Percentiles rank a stretch among this genome's conserved stretches.
Conservation (phyloP, 1,140 invertebrate genomes). For the Bactericera cockerelli region DNA sequence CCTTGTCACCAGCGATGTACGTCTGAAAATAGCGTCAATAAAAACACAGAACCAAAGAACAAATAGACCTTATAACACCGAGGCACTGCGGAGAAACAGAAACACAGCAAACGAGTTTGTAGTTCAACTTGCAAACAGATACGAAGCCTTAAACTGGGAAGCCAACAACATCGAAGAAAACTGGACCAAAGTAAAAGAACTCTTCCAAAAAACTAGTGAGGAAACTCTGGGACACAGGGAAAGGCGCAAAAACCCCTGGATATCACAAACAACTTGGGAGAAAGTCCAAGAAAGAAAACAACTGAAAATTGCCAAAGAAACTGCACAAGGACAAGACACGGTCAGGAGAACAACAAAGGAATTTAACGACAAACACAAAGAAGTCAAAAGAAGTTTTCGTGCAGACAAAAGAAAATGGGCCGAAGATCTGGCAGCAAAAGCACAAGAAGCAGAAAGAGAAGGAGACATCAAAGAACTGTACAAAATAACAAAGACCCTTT, state of each 20-base stretch:
- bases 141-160: no score
- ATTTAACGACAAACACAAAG: slow-evolving; percentile 1
- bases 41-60: not conserved
- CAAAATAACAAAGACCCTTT: slow-evolving; percentile 11
- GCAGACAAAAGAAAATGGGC: slow-evolving; percentile 10
- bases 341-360: no score
- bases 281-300: slow-evolving; percentile 11
- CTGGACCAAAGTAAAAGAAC: not conserved
- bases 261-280: no score
- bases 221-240: slow-evolving; percentile 9
- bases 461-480: slow-evolving; percentile 11
- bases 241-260: slow-evolving; percentile 1
- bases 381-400: slow-evolving; percentile 12
- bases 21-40: not conserved
- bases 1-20: not conserved
- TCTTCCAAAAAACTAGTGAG: slow-evolving; percentile 2
- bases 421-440: slow-evolving; percentile 6
- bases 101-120: no score
- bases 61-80: slow-evolving; percentile 6
- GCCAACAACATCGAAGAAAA: slow-evolving; percentile 8
- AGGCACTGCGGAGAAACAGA: no score
- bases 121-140: no score
- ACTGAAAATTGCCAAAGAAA: slow-evolving; percentile 2
- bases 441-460: slow-evolving; percentile 9
- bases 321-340: slow-evolving; percentile 6